Conservation (phyloP, 2,797 vertebrate species). For the Hylomyscus alleni region DNA sequence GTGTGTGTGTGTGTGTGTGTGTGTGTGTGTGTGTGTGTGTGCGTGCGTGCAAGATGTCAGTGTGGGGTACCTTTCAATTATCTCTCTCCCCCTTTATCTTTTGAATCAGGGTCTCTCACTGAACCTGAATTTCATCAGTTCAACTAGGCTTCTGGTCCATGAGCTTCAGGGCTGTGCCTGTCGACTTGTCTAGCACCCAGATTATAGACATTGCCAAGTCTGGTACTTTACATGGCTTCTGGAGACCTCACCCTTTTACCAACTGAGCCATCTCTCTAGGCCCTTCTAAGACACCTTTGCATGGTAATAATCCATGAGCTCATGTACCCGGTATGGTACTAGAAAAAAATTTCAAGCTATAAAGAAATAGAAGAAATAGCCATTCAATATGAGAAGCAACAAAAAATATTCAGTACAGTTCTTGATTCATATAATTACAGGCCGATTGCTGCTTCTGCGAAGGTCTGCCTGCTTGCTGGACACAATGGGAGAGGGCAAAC, state of each 20-base stretch:
- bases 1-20: too few relatives aligned
- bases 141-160: not conserved
- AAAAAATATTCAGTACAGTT: not conserved
- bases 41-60: not conserved
- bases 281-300: not conserved
- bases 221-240: not conserved
- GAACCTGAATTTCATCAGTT: not conserved
- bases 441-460: too few relatives aligned
- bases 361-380: not conserved
- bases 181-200: not conserved
- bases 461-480: too few relatives aligned
- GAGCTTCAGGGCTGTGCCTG: not conserved
- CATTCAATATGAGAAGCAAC: not conserved
- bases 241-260: not conserved
- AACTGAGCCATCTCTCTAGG: not conserved
- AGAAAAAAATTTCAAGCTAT: not conserved
- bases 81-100: not conserved
- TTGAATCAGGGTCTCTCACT: not conserved
- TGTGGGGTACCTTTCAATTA: not conserved
- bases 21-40: not conserved
- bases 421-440: too few relatives aligned
- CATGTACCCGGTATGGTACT: not conserved
- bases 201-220: not conserved
- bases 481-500: too few relatives aligned
- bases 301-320: not conserved